These are phyloP conservation scores for Micrastur ruficollis DNA, from an alignment of 2,797 vertebrate genomes.

Conservation along the genomic window DNA sequence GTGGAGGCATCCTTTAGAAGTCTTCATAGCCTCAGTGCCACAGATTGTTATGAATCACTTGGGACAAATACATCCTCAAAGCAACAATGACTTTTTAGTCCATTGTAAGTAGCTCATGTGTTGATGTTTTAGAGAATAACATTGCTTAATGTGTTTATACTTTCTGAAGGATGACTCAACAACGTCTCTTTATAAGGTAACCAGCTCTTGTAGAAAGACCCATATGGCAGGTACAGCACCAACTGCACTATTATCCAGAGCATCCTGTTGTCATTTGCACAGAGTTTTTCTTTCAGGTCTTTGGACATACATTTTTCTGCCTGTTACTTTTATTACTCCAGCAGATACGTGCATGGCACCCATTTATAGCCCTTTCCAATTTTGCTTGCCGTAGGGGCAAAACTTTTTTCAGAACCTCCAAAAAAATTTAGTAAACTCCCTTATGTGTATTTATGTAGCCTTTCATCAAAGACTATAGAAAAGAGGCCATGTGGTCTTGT, in stretches of 20 bases:
- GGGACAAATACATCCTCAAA: constrained; percentile 69
- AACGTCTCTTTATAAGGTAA: constrained; percentile 19
- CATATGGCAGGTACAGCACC: constrained; percentile 22
- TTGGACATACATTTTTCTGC: background rate
- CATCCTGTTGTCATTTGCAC: background rate
- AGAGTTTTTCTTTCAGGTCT: background rate
- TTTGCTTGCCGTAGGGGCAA: background rate
- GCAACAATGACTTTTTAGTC: constrained; percentile 67
- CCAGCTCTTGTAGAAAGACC: constrained; percentile 22
- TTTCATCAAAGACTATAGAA: constrained; percentile 66
- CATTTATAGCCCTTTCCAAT: background rate
- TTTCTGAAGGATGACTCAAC: constrained; percentile 54
- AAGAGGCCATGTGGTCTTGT: constrained; percentile 58
- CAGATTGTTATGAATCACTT: constrained; percentile 66
- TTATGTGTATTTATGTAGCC: constrained; percentile 53
- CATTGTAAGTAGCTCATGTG: constrained; percentile 68
- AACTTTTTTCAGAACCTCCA: constrained; percentile 26
- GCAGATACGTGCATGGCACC: background rate
- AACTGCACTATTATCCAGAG: background rate
- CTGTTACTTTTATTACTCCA: background rate
- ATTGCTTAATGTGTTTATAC: constrained; percentile 63
- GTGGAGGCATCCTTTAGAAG: constrained; percentile 64
- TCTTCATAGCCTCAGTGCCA: constrained; percentile 54
- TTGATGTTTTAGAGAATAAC: constrained; percentile 67
- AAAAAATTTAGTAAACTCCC: constrained; percentile 33